Evolutionary conservation across 2,888 invertebrate species (phyloP).

Genomic region (Junonia oenone): DNA sequence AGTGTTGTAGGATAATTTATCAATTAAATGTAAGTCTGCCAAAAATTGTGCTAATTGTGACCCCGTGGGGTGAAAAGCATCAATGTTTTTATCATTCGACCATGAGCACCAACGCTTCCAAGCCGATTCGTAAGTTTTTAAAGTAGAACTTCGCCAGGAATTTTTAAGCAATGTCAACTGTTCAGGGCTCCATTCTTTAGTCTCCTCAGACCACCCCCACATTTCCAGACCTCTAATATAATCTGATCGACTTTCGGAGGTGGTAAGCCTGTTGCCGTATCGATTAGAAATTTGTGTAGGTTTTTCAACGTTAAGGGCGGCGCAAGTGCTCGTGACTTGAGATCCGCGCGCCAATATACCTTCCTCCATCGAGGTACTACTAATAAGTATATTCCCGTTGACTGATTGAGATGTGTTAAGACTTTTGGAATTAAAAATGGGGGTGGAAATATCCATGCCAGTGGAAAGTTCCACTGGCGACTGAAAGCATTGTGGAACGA

Average conservation of each 20-base stretch:
- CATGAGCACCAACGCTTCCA: slow-evolving; percentile 1
- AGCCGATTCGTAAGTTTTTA: not conserved
- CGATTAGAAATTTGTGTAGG: slow-evolving; percentile 14
- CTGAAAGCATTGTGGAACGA: slow-evolving; percentile 21
- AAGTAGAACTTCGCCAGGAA: not conserved
- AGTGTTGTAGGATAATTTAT: not conserved
- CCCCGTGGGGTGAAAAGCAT: not conserved
- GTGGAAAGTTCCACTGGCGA: slow-evolving; percentile 12
- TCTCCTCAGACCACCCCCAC: slow-evolving; percentile 1
- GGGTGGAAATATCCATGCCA: slow-evolving; percentile 27
- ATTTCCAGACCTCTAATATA: slow-evolving; percentile 23
- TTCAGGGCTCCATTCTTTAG: not conserved
- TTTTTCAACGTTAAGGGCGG: slow-evolving; percentile 17
- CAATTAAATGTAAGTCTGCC: not conserved
- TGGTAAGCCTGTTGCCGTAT: slow-evolving; percentile 17
- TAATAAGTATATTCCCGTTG: slow-evolving; percentile 14
- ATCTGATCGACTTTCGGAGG: slow-evolving; percentile 18
- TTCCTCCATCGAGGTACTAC: slow-evolving; percentile 31
- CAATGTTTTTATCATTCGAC: not conserved
- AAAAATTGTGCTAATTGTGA: not conserved
- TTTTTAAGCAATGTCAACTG: not conserved
- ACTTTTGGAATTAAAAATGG: slow-evolving; percentile 4
- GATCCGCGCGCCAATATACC: slow-evolving; percentile 33
- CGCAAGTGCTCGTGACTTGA: slow-evolving; percentile 19
- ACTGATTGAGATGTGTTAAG: slow-evolving; percentile 23